These are phyloP conservation scores for Conus canariensis DNA, from an alignment of 2,888 invertebrate genomes.

Conservation along the genomic window DNA sequence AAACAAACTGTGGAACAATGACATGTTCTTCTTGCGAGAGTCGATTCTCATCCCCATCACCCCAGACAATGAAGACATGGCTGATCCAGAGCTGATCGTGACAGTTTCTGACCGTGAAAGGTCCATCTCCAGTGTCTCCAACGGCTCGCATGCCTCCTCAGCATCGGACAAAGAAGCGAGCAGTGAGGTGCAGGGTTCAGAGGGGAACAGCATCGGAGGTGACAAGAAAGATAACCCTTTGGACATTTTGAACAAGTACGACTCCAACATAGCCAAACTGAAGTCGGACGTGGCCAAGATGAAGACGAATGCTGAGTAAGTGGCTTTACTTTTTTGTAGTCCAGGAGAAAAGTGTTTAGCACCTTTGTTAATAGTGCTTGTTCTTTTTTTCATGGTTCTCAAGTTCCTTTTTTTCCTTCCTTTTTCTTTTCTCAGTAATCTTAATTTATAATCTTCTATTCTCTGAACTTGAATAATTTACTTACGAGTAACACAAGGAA, in stretches of 20 bases:
- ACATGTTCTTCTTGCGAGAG: conserved; percentile 94
- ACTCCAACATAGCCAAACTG: conserved; percentile 77
- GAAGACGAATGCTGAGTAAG: conserved; percentile 70
- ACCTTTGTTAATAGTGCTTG: neutral
- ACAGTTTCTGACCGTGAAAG: conserved; percentile 43
- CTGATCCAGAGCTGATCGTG: conserved; percentile 39
- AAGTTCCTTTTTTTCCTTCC: no score
- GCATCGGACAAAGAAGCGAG: conserved; percentile 19
- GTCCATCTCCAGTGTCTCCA: conserved; percentile 25
- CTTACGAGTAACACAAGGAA: no score
- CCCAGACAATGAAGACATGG: conserved; percentile 59
- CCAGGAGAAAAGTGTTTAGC: neutral
- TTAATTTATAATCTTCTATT: no score
- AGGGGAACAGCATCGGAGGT: conserved; percentile 39
- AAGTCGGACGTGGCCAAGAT: conserved; percentile 76
- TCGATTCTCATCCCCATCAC: conserved; percentile 88
- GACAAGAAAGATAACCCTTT: conserved; percentile 39
- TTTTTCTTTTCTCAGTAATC: no score
- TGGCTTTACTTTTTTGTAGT: neutral
- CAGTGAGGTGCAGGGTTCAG: conserved; percentile 21
- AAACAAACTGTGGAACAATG: conserved; percentile 94
- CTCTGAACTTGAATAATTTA: no score
- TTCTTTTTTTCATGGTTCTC: neutral
- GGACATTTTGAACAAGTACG: conserved; percentile 79
- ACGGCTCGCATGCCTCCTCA: conserved; percentile 36